Evolutionary conservation across 1,140 invertebrate species (phyloP).

Genomic region (Spodoptera litura): DNA sequence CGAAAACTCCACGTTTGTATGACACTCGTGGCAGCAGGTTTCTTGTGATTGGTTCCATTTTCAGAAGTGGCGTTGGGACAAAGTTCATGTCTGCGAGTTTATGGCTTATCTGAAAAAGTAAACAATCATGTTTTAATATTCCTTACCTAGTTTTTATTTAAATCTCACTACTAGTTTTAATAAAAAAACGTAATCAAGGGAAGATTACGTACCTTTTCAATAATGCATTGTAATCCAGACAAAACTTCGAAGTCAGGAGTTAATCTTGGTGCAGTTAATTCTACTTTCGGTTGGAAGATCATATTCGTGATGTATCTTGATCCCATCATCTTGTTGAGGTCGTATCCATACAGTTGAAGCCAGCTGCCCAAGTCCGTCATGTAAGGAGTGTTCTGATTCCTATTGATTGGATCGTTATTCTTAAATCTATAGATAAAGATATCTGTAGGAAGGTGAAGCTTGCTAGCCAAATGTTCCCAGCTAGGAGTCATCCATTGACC

Average conservation of each 20-base stretch:
- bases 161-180: background rate
- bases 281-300: constrained; percentile 92
- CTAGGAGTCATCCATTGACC: constrained; percentile 98
- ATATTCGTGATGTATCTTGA: constrained; percentile 91
- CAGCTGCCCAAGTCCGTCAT: constrained; percentile 94
- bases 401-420: constrained; percentile 97
- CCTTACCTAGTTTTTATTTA: no score
- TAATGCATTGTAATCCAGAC: constrained; percentile 94
- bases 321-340: constrained; percentile 94
- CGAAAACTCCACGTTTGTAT: constrained; percentile 94
- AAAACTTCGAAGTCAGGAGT: constrained; percentile 95
- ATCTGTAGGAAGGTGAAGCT: constrained; percentile 93
- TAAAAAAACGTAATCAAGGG: background rate
- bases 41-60: constrained; percentile 93
- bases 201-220: constrained; percentile 88
- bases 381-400: constrained; percentile 90
- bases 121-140: background rate
- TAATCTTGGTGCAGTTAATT: constrained; percentile 91
- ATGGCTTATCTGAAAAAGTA: constrained; percentile 88
- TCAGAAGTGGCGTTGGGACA: constrained; percentile 92
- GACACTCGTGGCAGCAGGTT: constrained; percentile 93
- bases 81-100: constrained; percentile 94
- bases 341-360: constrained; percentile 95
- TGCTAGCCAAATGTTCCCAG: constrained; percentile 94
- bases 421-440: constrained; percentile 97